Evolutionary conservation across 1,140 invertebrate genomes (phyloP), one percentile per base, ranked within the genome.

Genomic region (Drosophila neocordata): DNA sequence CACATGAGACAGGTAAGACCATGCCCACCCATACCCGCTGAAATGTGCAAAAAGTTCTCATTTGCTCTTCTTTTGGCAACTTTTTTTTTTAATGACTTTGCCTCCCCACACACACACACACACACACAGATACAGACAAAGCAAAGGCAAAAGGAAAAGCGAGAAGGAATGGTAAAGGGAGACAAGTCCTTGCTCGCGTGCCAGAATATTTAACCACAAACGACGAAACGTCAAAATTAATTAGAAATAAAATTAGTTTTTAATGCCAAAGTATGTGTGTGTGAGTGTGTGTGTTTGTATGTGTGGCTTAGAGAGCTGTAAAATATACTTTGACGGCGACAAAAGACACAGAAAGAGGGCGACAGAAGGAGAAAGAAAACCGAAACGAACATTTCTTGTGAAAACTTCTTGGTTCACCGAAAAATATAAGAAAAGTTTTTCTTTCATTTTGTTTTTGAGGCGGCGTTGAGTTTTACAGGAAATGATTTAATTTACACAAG

Each of bases 211-310:
- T 87, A 87, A 88, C 82, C 82, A 71, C 82, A 87, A 87, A 88
- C 82, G 82, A 87, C 82, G 78, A 87, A 83, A 87, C 83, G 82
- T 87, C 82, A 87, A 87, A 87, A 87, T 87, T 87, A 87, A 87
- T 87, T 87, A 87, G 82, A 85, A 85, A 85, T 85, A 85, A 87
- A 85, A 85, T 85, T 85, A 85, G 82, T 85, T 85, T 85, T 85
- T 85, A 85, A 87, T 85, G 78, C 77, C 70, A 85, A 66, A 78
- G 76, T 79, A 71, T 22, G 48, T 57, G 34, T 57, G 13, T 24
- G 9, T 44, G 12, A 38, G 35, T 59, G 15, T 66, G 62, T 52
- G 34, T 27, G 35, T 66, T 24, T 77, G 44, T 59, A 44, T 70
- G 44, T 66, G 71, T 60, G 53, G 38, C 18, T 62, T 52, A 53